These are phyloP conservation scores for Rousettus leschenaultii DNA, from an alignment of 2,113 vertebrate genomes.

Conservation along the genomic window DNA sequence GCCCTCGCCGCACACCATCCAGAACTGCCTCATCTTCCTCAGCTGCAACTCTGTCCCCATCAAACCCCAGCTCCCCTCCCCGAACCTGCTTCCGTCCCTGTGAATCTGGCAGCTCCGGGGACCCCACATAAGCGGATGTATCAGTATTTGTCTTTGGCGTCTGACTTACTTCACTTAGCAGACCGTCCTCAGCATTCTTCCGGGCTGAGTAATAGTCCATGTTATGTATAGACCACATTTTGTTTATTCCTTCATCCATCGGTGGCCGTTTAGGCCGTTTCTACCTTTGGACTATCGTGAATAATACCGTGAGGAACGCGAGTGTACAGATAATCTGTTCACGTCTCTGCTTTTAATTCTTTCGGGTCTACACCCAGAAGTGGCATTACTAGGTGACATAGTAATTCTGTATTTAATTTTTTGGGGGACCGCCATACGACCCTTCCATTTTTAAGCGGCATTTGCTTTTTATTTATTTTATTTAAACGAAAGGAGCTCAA, in stretches of 20 bases:
- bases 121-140: neutral
- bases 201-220: neutral
- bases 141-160: neutral
- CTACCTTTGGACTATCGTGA: neutral
- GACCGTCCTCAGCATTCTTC: neutral
- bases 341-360: neutral
- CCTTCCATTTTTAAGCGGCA: neutral
- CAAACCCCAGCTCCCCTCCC: rapidly evolving
- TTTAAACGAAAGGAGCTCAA: neutral
- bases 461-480: neutral
- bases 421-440: neutral
- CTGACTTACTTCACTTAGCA: neutral
- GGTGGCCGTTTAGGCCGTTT: neutral
- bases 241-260: neutral
- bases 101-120: neutral
- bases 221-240: neutral
- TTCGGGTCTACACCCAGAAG: neutral
- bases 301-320: neutral
- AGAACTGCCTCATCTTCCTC: neutral
- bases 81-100: neutral
- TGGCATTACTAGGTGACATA: neutral
- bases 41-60: neutral
- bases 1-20: rapidly evolving
- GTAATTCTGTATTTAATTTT: neutral
- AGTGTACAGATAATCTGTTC: neutral